These are phyloP conservation scores for Lethenteron camtschaticum DNA, from an alignment of 2,113 vertebrate species.

Conservation along the genomic window DNA sequence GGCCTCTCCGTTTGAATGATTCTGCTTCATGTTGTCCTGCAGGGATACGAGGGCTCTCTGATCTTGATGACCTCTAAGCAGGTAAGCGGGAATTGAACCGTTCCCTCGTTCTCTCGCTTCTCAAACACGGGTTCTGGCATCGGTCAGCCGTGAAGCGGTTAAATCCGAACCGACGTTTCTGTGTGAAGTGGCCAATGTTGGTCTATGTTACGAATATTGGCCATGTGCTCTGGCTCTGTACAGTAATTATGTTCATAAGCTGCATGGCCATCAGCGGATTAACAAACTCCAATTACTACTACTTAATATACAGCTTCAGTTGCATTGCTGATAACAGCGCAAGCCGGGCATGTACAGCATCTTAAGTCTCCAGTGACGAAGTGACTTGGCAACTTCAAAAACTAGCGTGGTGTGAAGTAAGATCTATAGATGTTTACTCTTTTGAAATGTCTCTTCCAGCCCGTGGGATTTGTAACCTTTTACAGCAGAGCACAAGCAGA, in stretches of 20 bases:
- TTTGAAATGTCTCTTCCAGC: not conserved
- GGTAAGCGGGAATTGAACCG: not conserved
- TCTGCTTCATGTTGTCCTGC: not conserved
- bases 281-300: not conserved
- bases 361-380: not conserved
- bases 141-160: not conserved
- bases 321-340: not conserved
- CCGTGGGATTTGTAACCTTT: constrained; percentile 5
- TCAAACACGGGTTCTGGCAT: not conserved
- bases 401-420: not conserved
- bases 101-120: not conserved
- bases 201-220: not conserved
- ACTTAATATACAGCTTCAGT: not conserved
- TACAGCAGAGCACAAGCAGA: constrained; percentile 4
- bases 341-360: not conserved
- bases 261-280: too few relatives aligned
- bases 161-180: not conserved
- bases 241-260: too few relatives aligned
- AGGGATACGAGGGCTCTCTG: constrained; percentile 4
- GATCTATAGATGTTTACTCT: not conserved
- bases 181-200: not conserved
- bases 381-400: not conserved
- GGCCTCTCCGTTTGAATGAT: too few relatives aligned
- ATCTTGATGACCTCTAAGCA: not conserved
- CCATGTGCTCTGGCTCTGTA: not conserved